These are phyloP conservation scores for Tetropium fuscum DNA, from an alignment of 2,888 invertebrate genomes.

Conservation along the genomic window DNA sequence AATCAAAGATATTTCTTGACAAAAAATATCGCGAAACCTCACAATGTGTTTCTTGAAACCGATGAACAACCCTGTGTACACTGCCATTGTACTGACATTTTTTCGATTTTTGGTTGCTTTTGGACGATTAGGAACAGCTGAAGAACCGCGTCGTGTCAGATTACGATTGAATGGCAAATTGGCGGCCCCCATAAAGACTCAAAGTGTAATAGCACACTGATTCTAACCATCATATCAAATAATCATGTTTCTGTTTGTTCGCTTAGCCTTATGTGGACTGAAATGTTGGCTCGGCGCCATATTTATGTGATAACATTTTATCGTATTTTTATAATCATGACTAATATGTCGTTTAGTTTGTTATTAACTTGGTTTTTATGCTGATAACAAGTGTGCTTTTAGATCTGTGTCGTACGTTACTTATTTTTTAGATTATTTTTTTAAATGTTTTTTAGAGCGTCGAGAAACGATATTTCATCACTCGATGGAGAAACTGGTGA, in stretches of 20 bases:
- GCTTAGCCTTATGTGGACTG: conserved; percentile 15
- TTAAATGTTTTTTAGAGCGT: conserved; percentile 50
- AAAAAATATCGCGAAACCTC: no score
- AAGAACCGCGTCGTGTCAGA: conserved; percentile 73
- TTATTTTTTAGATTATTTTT: conserved; percentile 21
- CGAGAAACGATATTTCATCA: conserved; percentile 49
- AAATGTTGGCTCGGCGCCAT: background rate
- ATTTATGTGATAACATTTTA: conserved; percentile 23
- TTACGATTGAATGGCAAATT: conserved; percentile 68
- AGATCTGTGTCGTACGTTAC: conserved; percentile 19
- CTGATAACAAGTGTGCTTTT: conserved; percentile 21
- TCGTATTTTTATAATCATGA: conserved; percentile 24
- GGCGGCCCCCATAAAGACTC: conserved; percentile 44
- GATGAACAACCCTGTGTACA: conserved; percentile 16
- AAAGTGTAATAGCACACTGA: conserved; percentile 64
- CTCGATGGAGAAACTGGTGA: conserved; percentile 52
- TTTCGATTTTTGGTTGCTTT: conserved; percentile 35
- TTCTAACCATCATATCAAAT: conserved; percentile 35
- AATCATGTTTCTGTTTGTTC: conserved; percentile 32
- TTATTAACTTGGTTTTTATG: conserved; percentile 48
- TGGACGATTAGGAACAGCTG: conserved; percentile 68
- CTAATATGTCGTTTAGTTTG: conserved; percentile 16
- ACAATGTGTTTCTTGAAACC: background rate
- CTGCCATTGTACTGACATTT: conserved; percentile 19
- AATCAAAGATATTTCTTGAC: background rate